These are phyloP conservation scores for Stenoptilia bipunctidactyla DNA, from an alignment of 2,888 invertebrate species.

Conservation along the genomic window DNA sequence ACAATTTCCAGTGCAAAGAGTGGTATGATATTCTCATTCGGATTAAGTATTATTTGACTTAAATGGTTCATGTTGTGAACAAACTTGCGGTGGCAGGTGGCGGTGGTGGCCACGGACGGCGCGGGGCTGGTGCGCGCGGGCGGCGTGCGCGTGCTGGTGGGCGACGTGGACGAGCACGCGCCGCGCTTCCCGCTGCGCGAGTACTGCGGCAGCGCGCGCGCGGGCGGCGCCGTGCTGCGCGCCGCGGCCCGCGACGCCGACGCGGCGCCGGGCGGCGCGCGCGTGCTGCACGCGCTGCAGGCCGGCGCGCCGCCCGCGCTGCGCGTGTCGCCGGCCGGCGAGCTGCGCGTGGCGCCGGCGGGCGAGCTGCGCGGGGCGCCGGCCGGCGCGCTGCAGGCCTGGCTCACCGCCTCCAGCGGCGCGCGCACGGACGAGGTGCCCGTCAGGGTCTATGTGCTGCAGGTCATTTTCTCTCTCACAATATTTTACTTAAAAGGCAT, in stretches of 20 bases:
- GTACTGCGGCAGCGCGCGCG: slow-evolving; percentile 80
- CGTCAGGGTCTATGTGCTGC: slow-evolving; percentile 83
- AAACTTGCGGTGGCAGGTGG: too few species aligned
- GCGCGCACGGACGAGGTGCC: slow-evolving; percentile 86
- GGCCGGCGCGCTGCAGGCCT: slow-evolving; percentile 84
- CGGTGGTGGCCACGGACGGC: slow-evolving; percentile 85
- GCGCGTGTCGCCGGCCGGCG: slow-evolving; percentile 79
- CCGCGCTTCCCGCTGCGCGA: slow-evolving; percentile 82
- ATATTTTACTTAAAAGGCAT: too few species aligned
- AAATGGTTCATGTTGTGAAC: too few species aligned
- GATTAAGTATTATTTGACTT: too few species aligned
- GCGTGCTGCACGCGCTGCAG: slow-evolving; percentile 33
- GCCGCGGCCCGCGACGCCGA: slow-evolving; percentile 76
- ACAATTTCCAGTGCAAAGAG: too few species aligned
- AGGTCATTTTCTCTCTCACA: too few species aligned
- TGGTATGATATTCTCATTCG: too few species aligned
- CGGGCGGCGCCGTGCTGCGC: slow-evolving; percentile 41
- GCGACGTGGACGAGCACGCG: slow-evolving; percentile 87
- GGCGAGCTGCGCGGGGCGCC: slow-evolving; percentile 79
- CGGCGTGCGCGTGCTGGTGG: slow-evolving; percentile 82
- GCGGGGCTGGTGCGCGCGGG: slow-evolving; percentile 84
- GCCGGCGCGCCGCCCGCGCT: slow-evolving; percentile 77
- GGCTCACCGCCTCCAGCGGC: slow-evolving; percentile 91
- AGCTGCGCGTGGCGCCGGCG: slow-evolving; percentile 76
- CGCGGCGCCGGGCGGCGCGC: slow-evolving; percentile 63